phyloP scores from a whole-genome alignment of 2,888 invertebrate species.

The Hyalella azteca region DNA sequence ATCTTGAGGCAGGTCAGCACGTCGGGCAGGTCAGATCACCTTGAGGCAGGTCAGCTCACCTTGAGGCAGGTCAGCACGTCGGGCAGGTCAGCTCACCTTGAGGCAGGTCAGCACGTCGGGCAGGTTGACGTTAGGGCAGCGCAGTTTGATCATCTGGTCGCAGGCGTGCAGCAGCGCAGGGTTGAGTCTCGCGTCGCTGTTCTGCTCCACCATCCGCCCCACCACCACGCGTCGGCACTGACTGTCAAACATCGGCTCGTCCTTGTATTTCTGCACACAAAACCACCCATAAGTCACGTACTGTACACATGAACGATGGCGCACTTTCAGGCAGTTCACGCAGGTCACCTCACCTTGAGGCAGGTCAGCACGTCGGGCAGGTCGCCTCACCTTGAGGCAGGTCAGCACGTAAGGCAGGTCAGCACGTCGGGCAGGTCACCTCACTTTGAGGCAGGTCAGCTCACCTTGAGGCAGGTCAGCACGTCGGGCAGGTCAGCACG shows the following conservation, averaged over 20 bases:
- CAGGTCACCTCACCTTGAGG: slow-evolving; percentile 76
- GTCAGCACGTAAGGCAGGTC: no score
- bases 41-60: slow-evolving; percentile 83
- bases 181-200: slow-evolving; percentile 85
- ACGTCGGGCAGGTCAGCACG: no score
- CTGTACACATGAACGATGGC: no score
- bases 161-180: slow-evolving; percentile 83
- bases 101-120: slow-evolving; percentile 76
- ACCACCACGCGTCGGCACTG: slow-evolving; percentile 84
- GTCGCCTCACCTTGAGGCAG: no score
- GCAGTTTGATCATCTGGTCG: slow-evolving; percentile 82
- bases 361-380: no score
- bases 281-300: no score
- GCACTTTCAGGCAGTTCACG: no score
- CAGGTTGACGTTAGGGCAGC: slow-evolving; percentile 77
- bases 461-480: no score
- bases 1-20: slow-evolving; percentile 80
- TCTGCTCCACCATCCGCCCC: slow-evolving; percentile 82
- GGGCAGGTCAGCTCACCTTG: slow-evolving; percentile 70
- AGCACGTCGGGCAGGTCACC: no score
- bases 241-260: slow-evolving; percentile 78
- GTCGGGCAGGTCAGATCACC: slow-evolving; percentile 71
- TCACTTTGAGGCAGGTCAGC: no score
- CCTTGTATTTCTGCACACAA: slow-evolving; percentile 71
- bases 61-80: slow-evolving; percentile 82